Evolutionary conservation across 2,797 vertebrate species (phyloP), one percentile per base, ranked within the genome.

Genomic region (Lagorchestes hirsutus): DNA sequence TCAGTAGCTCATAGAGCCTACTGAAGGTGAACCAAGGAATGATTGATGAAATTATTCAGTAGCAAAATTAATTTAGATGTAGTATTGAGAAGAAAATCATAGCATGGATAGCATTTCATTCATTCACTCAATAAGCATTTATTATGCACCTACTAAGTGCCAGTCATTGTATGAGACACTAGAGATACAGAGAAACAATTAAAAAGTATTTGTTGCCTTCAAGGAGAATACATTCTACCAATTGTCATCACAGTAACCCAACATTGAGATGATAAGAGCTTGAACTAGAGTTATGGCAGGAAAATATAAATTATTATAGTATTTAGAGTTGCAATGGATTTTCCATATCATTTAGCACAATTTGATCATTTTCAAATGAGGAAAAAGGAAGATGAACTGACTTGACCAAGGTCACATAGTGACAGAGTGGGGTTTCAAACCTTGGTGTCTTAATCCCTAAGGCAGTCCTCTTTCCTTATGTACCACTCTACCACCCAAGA

Each of bases 41-140:
- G 40, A 82, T 4, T 82, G 22, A 46, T 46, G 22, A 82, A 46
- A 40, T 74, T n/a, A 46, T 82, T 46, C 74, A 82, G 46, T 40
- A 74, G 67, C 67, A 22, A 40, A 34, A 67, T 82, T 46, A 82
- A 82, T 27, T 40, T 24, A 82, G 40, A 82, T 10, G 22, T 46
- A 46, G 18, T 27, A 40, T 74, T 82, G 40, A 46, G 40, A 46
- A 82, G 22, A 82, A 82, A 82, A 82, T 82, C 40, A 82, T 46
- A 82, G 74, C 56, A 95, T 34, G 40, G 50, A 92, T 92, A 54
- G 57, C 10, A 18, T 55, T 90, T 12, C 24, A 34, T 10, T 29
- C 58, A 34, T 50, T 74, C 55, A 62, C 59, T 95, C 95, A 87
- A 40, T 27, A 91, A 92, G 56, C 91, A 82, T 52, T 92, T 27